A percentile compares a stretch with the other conserved stretches of the same genome.
These are phyloP conservation scores for Melieria crassipennis DNA, from an alignment of 2,888 invertebrate genomes.

Conservation along the genomic window DNA sequence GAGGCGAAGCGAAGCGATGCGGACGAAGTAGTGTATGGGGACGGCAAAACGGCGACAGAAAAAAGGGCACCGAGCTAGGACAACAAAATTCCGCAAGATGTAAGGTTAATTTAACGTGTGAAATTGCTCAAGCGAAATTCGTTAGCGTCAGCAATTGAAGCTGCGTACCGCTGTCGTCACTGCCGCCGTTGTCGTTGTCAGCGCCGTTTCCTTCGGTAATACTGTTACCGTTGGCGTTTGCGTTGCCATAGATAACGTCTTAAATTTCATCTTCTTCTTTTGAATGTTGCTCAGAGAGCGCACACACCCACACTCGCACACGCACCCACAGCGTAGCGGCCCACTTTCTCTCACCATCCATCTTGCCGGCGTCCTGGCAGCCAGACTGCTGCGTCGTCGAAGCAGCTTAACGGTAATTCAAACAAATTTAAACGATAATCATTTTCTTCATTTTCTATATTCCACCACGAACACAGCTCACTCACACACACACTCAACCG, in stretches of 20 bases:
- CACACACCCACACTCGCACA: no score
- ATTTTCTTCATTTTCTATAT: slow-evolving; percentile 31
- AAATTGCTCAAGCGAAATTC: slow-evolving; percentile 35
- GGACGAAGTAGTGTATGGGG: neutral
- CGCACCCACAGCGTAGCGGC: neutral
- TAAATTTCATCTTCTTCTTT: neutral
- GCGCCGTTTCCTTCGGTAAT: no score
- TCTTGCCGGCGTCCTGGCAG: neutral
- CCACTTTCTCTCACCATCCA: neutral
- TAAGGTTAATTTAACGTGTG: slow-evolving; percentile 39
- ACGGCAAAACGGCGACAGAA: neutral
- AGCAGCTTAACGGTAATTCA: slow-evolving; percentile 34
- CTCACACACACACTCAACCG: neutral
- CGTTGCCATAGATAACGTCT: neutral
- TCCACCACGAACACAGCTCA: neutral
- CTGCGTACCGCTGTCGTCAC: neutral
- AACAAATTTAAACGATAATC: slow-evolving; percentile 40
- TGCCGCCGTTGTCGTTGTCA: neutral
- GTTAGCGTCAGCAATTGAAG: slow-evolving; percentile 30
- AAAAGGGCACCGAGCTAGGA: slow-evolving; percentile 2
- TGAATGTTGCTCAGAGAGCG: neutral
- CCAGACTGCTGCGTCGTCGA: neutral
- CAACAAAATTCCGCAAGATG: slow-evolving; percentile 25
- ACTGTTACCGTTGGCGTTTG: no score
- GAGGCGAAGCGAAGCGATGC: neutral